Evolutionary conservation across 2,888 invertebrate genomes (phyloP).

Genomic region (Pyrrhosoma nymphula): DNA sequence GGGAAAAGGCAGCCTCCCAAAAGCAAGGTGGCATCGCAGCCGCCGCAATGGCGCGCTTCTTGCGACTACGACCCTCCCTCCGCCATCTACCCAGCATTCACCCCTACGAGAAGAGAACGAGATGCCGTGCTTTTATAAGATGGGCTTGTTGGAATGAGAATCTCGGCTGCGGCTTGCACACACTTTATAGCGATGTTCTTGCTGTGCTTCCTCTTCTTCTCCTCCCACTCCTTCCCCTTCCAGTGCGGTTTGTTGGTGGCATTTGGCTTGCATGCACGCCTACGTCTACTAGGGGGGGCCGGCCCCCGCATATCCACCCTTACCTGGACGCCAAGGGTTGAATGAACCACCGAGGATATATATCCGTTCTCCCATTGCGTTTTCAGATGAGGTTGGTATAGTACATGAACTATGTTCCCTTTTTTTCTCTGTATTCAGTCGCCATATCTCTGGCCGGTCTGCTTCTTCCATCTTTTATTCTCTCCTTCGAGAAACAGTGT

Average conservation of each 20-base stretch:
- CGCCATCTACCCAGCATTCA: neutral
- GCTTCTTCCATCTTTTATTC: neutral
- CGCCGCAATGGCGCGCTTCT: neutral
- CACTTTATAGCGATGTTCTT: conserved; percentile 24
- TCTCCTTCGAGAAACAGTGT: neutral
- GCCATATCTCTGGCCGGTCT: neutral
- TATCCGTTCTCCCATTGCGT: neutral
- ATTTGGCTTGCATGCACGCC: neutral
- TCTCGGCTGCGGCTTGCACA: neutral
- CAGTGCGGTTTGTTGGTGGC: neutral
- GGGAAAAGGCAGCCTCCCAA: too few relatives aligned
- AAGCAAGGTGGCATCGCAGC: too few relatives aligned
- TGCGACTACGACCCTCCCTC: neutral
- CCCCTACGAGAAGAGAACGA: neutral
- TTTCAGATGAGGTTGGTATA: neutral
- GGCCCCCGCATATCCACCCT: neutral
- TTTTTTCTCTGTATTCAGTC: neutral
- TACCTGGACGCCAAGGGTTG: neutral
- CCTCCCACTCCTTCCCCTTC: neutral
- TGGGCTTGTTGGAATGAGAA: neutral
- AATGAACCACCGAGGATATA: neutral
- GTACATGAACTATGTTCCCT: neutral
- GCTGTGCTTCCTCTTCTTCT: neutral
- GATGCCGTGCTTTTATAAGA: conserved; percentile 7
- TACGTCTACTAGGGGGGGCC: neutral